Percentiles rank a stretch among this genome's conserved stretches.
Evolutionary conservation across 2,797 vertebrate species (phyloP).

Genomic region (Vultur gryphus): DNA sequence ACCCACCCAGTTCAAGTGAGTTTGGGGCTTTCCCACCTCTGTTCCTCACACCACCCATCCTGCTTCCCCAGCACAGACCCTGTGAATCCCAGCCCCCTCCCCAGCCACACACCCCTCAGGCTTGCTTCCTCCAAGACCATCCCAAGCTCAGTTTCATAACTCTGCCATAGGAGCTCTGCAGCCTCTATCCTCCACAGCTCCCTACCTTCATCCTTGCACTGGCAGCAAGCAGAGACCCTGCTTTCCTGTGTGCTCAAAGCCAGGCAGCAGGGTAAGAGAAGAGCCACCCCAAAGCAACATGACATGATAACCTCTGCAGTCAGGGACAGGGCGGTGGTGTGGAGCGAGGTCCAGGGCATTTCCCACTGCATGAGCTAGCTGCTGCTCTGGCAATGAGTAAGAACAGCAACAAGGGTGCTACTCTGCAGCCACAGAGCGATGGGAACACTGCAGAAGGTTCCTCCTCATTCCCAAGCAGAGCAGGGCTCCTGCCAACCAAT

Average conservation of each 20-base stretch:
- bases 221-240: not conserved
- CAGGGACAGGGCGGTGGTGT: too few species aligned
- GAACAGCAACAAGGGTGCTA: not conserved
- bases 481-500: not conserved
- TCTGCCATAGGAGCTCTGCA: not conserved
- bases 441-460: rapidly evolving
- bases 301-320: rapidly evolving
- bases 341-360: not conserved
- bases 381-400: not conserved
- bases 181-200: not conserved
- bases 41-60: not conserved
- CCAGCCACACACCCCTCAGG: not conserved
- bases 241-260: not conserved
- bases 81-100: not conserved
- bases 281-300: not conserved
- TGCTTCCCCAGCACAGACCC: not conserved
- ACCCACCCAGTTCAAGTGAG: rapidly evolving
- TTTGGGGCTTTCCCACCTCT: not conserved
- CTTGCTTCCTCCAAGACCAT: not conserved
- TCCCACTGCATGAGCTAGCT: not conserved
- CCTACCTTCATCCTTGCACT: not conserved
- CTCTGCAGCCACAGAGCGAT: not conserved
- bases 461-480: not conserved
- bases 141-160: not conserved
- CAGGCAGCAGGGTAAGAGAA: not conserved